Percentiles rank a stretch among this genome's conserved stretches.
phyloP scores from a whole-genome alignment of 2,888 invertebrate species.

The Drosophila phalerata region DNA sequence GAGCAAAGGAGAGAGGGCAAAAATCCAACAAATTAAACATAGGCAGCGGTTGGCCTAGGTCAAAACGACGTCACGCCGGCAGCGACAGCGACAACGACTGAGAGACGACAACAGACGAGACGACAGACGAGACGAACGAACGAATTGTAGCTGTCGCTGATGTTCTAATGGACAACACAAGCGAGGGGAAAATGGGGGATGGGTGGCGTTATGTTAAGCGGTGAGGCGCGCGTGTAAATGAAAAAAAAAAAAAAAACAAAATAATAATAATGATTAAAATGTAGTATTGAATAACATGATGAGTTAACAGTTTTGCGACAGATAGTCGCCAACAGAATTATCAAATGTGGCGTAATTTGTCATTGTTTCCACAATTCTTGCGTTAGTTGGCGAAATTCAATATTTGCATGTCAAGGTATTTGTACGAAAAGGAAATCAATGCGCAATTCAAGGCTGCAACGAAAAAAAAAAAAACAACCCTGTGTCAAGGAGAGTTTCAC shows the following conservation, averaged over 20 bases:
- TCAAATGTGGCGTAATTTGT: conserved; percentile 45
- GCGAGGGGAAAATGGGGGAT: not conserved
- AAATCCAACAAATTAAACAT: conserved; percentile 30
- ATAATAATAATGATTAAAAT: conserved; percentile 30
- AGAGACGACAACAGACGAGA: not conserved
- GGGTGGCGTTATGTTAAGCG: not conserved
- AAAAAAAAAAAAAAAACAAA: conserved; percentile 39
- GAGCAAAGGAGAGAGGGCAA: conserved; percentile 28
- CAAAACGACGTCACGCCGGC: conserved; percentile 57
- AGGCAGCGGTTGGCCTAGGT: conserved; percentile 70
- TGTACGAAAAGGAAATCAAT: conserved; percentile 30
- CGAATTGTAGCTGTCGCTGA: conserved; percentile 17
- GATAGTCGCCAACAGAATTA: conserved; percentile 21
- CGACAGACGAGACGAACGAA: conserved; percentile 26
- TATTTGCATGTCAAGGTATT: conserved; percentile 59
- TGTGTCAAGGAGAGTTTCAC: conserved; percentile 47
- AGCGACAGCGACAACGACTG: conserved; percentile 12
- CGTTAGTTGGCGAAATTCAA: conserved; percentile 52
- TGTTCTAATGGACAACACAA: conserved; percentile 24
- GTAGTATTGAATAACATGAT: conserved; percentile 37
- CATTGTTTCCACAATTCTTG: conserved; percentile 16
- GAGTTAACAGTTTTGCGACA: conserved; percentile 40
- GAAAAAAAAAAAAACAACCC: conserved; percentile 47
- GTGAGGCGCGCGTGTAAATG: conserved; percentile 59
- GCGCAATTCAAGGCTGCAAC: conserved; percentile 49